Percentiles rank a stretch among this genome's conserved stretches.
phyloP scores from a whole-genome alignment of 2,888 invertebrate genomes.

The Eupithecia exiguata region DNA sequence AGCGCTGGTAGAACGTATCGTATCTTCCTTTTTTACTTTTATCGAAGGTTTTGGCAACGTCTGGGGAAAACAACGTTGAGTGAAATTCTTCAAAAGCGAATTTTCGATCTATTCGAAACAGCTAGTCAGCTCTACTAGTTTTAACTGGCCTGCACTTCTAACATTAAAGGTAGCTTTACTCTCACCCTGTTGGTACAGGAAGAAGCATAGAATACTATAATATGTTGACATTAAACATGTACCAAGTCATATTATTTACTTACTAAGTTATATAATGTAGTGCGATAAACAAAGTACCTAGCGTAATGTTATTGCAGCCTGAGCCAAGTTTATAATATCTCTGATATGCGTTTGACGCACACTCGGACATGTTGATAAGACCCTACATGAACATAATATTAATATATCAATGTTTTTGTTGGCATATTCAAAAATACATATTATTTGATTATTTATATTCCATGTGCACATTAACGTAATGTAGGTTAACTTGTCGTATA shows the following conservation, averaged over 20 bases:
- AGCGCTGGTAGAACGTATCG: too few relatives aligned
- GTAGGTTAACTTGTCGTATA: slow-evolving; percentile 7
- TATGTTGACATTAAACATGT: slow-evolving; percentile 6
- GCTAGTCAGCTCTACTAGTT: background rate
- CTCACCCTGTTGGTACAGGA: background rate
- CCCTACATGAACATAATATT: background rate
- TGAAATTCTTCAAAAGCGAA: background rate
- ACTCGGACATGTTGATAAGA: slow-evolving; percentile 35
- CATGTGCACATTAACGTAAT: background rate
- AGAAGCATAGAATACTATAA: slow-evolving; percentile 6
- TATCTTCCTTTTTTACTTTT: too few relatives aligned
- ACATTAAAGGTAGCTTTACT: background rate
- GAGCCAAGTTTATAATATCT: slow-evolving; percentile 24
- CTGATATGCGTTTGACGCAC: slow-evolving; percentile 20
- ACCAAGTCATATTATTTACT: background rate
- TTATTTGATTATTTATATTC: background rate
- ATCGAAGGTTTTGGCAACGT: slow-evolving; percentile 64
- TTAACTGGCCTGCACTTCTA: background rate
- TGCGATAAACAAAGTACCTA: slow-evolving; percentile 15
- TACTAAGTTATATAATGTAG: slow-evolving; percentile 17
- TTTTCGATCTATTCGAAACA: background rate
- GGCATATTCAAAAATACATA: background rate
- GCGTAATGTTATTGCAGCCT: slow-evolving; percentile 23
- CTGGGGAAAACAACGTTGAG: slow-evolving; percentile 50
- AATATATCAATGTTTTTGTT: background rate